phyloP scores from a whole-genome alignment of 2,113 vertebrate species.

The Microcebus ravelobensis region DNA sequence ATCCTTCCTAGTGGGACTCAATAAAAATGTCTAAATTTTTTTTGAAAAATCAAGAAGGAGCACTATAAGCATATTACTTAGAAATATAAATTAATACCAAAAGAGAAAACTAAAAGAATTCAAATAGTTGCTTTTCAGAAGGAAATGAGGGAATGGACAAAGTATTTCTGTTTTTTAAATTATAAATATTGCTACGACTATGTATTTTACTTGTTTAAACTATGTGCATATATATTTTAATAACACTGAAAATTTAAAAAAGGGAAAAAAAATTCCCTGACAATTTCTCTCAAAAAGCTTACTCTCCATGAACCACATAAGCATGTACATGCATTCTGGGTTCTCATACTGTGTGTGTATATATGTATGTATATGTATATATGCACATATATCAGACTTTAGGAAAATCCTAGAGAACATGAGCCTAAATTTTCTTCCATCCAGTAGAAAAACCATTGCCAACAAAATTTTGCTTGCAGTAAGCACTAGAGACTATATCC shows the following conservation, averaged over 20 bases:
- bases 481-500: background rate
- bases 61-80: background rate
- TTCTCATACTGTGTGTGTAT: background rate
- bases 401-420: background rate
- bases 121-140: background rate
- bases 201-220: background rate
- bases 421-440: background rate
- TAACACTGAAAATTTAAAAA: background rate
- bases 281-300: background rate
- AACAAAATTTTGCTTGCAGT: background rate
- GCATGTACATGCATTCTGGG: background rate
- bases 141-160: background rate
- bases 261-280: background rate
- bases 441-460: background rate
- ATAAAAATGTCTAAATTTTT: background rate
- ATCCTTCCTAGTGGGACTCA: background rate
- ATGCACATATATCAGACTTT: background rate
- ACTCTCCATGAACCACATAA: background rate
- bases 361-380: background rate
- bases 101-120: background rate
- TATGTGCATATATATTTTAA: background rate
- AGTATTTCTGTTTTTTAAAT: background rate
- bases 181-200: background rate
- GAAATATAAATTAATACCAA: constrained; percentile 1
- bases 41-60: background rate